phyloP scores from a whole-genome alignment of 2,888 invertebrate species.

The Habroteleia sp. region DNA sequence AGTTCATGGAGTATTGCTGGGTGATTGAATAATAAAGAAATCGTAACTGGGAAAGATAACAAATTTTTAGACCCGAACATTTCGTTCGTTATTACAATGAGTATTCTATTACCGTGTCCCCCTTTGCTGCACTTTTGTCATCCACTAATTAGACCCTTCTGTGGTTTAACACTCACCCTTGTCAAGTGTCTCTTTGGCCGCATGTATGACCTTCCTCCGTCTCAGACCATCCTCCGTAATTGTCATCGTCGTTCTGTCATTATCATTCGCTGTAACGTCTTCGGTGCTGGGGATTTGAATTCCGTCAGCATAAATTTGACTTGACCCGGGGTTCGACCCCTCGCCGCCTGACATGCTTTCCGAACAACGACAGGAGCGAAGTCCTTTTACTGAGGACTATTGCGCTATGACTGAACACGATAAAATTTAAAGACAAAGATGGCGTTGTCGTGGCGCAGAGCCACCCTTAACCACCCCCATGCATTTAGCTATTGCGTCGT shows the following conservation, averaged over 20 bases:
- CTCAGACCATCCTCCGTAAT: constrained; percentile 78
- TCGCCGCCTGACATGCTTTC: constrained; percentile 80
- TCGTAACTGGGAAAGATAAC: too few relatives aligned
- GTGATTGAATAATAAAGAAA: too few relatives aligned
- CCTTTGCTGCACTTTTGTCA: too few relatives aligned
- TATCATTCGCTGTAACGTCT: constrained; percentile 68
- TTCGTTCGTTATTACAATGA: neutral
- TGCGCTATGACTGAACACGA: constrained; percentile 75
- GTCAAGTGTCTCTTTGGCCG: constrained; percentile 84
- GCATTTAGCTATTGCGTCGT: constrained; percentile 58
- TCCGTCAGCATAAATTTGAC: constrained; percentile 71
- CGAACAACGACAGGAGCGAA: constrained; percentile 72
- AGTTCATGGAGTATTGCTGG: too few relatives aligned
- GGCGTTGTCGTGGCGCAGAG: constrained; percentile 66
- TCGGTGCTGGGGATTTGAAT: constrained; percentile 52
- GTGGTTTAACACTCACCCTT: constrained; percentile 81
- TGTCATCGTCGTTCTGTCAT: constrained; percentile 68
- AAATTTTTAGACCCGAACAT: too few relatives aligned
- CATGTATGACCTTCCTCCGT: constrained; percentile 83
- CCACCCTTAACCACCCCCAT: constrained; percentile 58
- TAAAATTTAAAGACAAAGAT: constrained; percentile 64
- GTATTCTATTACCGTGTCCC: neutral
- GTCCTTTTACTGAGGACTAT: constrained; percentile 77
- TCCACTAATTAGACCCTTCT: constrained; percentile 8
- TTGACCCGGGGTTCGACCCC: constrained; percentile 73